Conservation (phyloP, 2,797 vertebrate species). For the Antennarius maculatus region DNA sequence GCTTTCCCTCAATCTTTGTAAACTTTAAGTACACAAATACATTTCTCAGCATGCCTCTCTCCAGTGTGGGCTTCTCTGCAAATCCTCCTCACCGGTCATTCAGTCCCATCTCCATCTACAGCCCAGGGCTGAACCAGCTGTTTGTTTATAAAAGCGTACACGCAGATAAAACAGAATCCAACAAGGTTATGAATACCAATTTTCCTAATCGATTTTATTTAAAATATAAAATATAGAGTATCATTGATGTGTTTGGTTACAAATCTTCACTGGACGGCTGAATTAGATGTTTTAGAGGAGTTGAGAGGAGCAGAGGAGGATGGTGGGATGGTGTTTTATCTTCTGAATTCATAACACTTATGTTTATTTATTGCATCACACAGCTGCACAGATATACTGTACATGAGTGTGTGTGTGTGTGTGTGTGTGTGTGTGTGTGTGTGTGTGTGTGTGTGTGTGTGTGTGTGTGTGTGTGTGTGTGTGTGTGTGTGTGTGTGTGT, state of each 20-base stretch:
- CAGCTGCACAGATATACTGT: slow-evolving; percentile 23
- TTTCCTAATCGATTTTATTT: slow-evolving; percentile 83
- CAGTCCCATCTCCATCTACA: slow-evolving; percentile 56
- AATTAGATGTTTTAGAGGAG: slow-evolving; percentile 55
- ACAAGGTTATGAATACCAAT: slow-evolving; percentile 84
- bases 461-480: too few relatives aligned
- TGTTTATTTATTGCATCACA: slow-evolving; percentile 56
- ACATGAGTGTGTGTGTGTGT: slow-evolving; percentile 14
- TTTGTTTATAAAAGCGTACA: slow-evolving; percentile 82
- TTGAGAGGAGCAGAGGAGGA: slow-evolving; percentile 49
- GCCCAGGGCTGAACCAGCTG: slow-evolving; percentile 61
- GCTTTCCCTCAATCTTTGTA: slow-evolving; percentile 65
- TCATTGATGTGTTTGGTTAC: slow-evolving; percentile 75
- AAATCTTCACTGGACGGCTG: slow-evolving; percentile 54
- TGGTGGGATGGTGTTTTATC: slow-evolving; percentile 37
- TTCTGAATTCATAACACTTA: slow-evolving; percentile 29
- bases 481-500: background rate
- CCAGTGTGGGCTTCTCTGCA: slow-evolving; percentile 52
- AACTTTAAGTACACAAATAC: slow-evolving; percentile 66
- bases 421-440: too few relatives aligned
- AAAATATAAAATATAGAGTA: slow-evolving; percentile 74
- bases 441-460: too few relatives aligned
- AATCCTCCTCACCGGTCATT: slow-evolving; percentile 59
- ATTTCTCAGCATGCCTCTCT: slow-evolving; percentile 56
- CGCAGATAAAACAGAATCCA: slow-evolving; percentile 84